These are phyloP conservation scores for Acanthurus lineatus DNA, from an alignment of 2,797 vertebrate species.

Conservation along the genomic window DNA sequence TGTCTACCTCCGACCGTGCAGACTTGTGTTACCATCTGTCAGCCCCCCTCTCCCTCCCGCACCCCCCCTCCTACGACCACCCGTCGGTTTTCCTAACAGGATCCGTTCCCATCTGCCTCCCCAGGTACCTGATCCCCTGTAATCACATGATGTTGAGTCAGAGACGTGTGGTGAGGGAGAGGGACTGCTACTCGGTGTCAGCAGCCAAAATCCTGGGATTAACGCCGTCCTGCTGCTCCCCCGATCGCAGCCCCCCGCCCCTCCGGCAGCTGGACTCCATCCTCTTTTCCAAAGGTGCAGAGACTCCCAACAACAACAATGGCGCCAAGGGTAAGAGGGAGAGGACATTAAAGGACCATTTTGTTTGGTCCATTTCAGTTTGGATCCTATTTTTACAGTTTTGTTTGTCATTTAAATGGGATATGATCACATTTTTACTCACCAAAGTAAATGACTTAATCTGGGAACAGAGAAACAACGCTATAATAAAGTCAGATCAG, in stretches of 20 bases:
- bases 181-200: slow-evolving; percentile 95
- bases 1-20: slow-evolving; percentile 22
- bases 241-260: slow-evolving; percentile 88
- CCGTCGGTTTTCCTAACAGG: slow-evolving; percentile 54
- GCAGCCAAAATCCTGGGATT: slow-evolving; percentile 93
- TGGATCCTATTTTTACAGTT: background rate
- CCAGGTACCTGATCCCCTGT: slow-evolving; percentile 97
- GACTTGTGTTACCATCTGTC: slow-evolving; percentile 42
- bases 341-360: background rate
- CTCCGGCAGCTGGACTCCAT: slow-evolving; percentile 92
- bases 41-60: background rate
- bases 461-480: background rate
- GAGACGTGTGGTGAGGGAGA: slow-evolving; percentile 91
- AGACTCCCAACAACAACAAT: slow-evolving; percentile 38
- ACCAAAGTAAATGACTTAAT: background rate
- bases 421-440: background rate
- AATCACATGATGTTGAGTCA: slow-evolving; percentile 99
- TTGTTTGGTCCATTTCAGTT: background rate
- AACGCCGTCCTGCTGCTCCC: slow-evolving; percentile 93
- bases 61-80: slow-evolving; percentile 11
- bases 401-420: background rate
- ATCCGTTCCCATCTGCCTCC: slow-evolving; percentile 46
- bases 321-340: slow-evolving; percentile 65
- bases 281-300: slow-evolving; percentile 89
- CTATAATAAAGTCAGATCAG: slow-evolving; percentile 1